A percentile compares a stretch with the other conserved stretches of the same genome.
These are phyloP conservation scores for Rousettus madagascariensis DNA, from an alignment of 2,797 vertebrate genomes.

Conservation along the genomic window DNA sequence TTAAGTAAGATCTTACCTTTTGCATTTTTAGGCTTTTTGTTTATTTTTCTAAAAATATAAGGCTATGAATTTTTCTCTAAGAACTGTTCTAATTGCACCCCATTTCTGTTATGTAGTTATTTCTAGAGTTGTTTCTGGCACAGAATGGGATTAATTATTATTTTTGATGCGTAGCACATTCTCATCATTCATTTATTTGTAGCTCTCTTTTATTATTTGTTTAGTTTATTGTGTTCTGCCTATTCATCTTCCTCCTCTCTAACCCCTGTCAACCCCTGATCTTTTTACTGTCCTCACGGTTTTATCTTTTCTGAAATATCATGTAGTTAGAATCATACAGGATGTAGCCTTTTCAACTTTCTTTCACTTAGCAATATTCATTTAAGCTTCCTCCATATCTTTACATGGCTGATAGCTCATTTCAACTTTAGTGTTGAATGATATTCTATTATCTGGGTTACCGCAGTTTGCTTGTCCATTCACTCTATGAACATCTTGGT, in stretches of 20 bases:
- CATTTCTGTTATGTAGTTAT: background rate
- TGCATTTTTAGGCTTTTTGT: background rate
- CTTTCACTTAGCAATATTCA: background rate
- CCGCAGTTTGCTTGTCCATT: background rate
- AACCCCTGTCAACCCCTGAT: background rate
- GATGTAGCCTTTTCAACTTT: background rate
- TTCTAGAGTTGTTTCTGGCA: constrained; percentile 5
- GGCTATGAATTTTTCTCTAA: background rate
- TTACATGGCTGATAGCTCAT: background rate
- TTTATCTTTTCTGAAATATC: background rate
- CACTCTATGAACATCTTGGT: no score
- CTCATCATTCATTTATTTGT: background rate
- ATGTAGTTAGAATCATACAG: background rate
- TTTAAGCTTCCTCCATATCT: background rate
- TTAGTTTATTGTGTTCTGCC: background rate
- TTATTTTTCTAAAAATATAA: background rate
- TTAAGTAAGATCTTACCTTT: background rate
- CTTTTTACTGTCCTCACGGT: background rate
- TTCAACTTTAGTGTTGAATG: background rate
- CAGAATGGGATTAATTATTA: background rate
- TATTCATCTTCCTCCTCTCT: background rate
- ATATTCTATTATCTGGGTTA: background rate
- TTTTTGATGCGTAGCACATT: background rate
- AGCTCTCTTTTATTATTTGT: background rate
- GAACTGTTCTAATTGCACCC: background rate